Conservation (phyloP, 2,113 vertebrate species). For the Phylloscopus trochiloides region DNA sequence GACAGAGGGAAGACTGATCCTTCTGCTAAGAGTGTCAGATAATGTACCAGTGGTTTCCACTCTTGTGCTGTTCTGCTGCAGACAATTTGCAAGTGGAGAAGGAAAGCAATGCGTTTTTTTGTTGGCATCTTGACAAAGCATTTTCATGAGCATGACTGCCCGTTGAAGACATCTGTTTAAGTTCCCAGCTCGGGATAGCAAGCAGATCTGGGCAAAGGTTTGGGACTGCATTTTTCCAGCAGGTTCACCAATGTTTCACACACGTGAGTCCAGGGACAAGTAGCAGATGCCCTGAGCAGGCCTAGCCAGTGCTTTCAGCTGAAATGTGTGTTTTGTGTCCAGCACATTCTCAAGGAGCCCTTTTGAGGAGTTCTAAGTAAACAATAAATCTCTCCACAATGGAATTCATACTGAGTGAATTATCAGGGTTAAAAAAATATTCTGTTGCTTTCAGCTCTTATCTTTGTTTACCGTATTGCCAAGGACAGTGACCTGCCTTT, state of each 20-base stretch:
- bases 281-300: neutral
- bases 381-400: constrained; percentile 25
- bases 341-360: neutral
- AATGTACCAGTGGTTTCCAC: neutral
- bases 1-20: neutral
- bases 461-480: constrained; percentile 70
- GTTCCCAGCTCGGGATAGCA: neutral
- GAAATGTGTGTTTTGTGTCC: neutral
- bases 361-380: constrained; percentile 37
- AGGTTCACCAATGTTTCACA: neutral
- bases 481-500: constrained; percentile 62
- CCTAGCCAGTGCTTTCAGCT: neutral
- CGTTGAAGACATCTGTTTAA: neutral
- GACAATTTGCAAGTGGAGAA: neutral
- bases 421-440: constrained; percentile 68
- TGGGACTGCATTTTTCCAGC: neutral
- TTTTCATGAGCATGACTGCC: neutral
- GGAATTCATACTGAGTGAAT: constrained; percentile 65
- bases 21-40: neutral
- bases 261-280: neutral
- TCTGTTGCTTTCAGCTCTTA: constrained; percentile 66
- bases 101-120: neutral
- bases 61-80: neutral
- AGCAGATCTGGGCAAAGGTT: neutral
- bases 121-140: neutral